These are phyloP conservation scores for Sebastolobus altivelis DNA, from an alignment of 2,797 vertebrate species.

Conservation along the genomic window DNA sequence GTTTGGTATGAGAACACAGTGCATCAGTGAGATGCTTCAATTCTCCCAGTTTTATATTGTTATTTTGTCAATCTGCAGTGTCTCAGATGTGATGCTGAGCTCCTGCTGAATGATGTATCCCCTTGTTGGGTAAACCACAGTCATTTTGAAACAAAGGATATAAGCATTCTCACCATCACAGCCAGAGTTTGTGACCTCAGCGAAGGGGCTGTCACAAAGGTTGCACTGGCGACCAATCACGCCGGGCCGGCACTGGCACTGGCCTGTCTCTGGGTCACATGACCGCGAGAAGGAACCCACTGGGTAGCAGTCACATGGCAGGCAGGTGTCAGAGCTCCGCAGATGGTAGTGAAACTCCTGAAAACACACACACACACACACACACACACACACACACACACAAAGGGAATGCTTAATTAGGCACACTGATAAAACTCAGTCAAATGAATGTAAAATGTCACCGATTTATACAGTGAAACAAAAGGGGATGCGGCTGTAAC, in stretches of 20 bases:
- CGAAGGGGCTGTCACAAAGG: constrained; percentile 95
- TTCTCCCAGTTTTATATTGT: not conserved
- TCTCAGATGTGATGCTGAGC: not conserved
- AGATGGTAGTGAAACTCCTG: constrained; percentile 96
- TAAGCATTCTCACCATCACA: constrained; percentile 89
- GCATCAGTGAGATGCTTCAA: not conserved
- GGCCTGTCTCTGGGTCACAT: constrained; percentile 92
- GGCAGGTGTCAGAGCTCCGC: constrained; percentile 90
- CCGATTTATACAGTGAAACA: not conserved
- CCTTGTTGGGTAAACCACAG: constrained; percentile 5
- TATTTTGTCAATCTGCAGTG: not conserved
- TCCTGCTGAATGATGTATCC: not conserved
- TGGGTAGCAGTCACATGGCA: constrained; percentile 97
- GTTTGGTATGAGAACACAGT: not conserved
- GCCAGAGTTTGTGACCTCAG: constrained; percentile 95
- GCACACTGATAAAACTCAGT: not conserved
- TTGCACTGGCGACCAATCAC: constrained; percentile 98
- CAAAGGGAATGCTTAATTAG: not conserved
- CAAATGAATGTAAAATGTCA: constrained; percentile 24
- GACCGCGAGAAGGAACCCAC: constrained; percentile 95
- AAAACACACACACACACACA: constrained; percentile 36
- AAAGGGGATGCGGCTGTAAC: not conserved
- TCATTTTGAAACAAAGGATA: constrained; percentile 1
- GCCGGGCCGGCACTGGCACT: constrained; percentile 94
- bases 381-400: constrained; percentile 20